phyloP scores from a whole-genome alignment of 2,113 vertebrate genomes.

The Protobothrops mucrosquamatus region DNA sequence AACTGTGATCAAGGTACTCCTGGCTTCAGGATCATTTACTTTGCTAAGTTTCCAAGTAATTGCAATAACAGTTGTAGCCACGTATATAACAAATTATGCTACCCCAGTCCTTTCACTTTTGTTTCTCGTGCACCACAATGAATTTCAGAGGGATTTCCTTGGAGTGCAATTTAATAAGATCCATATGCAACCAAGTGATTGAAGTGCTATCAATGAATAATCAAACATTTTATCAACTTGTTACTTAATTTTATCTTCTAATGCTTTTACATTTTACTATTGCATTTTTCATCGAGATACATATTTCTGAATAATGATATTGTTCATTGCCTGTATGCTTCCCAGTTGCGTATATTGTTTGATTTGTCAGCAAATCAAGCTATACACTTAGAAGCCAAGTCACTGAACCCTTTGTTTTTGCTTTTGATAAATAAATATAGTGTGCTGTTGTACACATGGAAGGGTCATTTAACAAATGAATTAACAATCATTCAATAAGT shows the following conservation, averaged over 20 bases:
- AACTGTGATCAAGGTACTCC: conserved; percentile 87
- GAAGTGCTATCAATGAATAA: background rate
- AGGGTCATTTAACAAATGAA: background rate
- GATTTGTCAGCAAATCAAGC: too few species aligned
- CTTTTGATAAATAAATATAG: background rate
- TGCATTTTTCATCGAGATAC: background rate
- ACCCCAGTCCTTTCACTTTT: background rate
- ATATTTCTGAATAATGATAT: background rate
- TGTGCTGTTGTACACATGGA: background rate
- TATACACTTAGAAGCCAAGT: background rate
- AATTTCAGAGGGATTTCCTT: background rate
- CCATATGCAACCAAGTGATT: background rate
- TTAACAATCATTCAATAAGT: background rate
- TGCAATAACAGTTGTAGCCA: background rate
- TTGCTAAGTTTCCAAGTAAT: background rate
- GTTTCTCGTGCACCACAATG: background rate
- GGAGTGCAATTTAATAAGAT: background rate
- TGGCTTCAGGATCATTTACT: accelerated
- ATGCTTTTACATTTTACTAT: background rate
- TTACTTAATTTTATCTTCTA: background rate
- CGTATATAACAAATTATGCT: background rate
- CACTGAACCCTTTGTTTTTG: background rate
- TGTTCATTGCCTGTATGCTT: background rate
- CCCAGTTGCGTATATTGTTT: background rate
- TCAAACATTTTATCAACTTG: background rate